Evolutionary conservation across 1,140 invertebrate species (phyloP).

Genomic region (Lerema accius): DNA sequence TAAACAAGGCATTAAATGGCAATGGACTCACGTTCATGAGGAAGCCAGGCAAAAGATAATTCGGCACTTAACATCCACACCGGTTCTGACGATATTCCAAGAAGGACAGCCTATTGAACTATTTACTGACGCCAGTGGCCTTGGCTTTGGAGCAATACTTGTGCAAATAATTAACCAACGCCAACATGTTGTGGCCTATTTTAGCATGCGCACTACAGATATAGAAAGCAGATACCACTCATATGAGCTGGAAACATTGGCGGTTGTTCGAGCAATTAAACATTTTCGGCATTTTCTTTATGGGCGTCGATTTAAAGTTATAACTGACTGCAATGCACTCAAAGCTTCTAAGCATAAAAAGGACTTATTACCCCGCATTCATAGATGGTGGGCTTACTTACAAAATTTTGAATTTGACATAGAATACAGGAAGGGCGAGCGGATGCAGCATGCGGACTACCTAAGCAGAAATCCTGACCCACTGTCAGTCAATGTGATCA

Average conservation of each 20-base stretch:
- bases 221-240: slow-evolving; percentile 68
- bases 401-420: slow-evolving; percentile 39
- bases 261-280: slow-evolving; percentile 34
- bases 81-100: slow-evolving; percentile 34
- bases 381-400: slow-evolving; percentile 41
- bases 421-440: slow-evolving; percentile 38
- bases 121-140: slow-evolving; percentile 35
- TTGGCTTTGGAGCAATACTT: slow-evolving; percentile 33
- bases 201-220: slow-evolving; percentile 60
- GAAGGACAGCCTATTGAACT: slow-evolving; percentile 28
- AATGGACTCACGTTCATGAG: slow-evolving; percentile 33
- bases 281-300: slow-evolving; percentile 39
- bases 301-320: slow-evolving; percentile 37
- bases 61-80: slow-evolving; percentile 43
- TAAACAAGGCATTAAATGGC: slow-evolving; percentile 23
- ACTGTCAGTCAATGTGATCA: slow-evolving; percentile 20
- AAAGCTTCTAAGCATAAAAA: slow-evolving; percentile 37
- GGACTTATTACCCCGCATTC: slow-evolving; percentile 29
- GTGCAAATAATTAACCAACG: slow-evolving; percentile 15
- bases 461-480: slow-evolving; percentile 40
- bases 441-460: slow-evolving; percentile 41
- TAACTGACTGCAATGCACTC: slow-evolving; percentile 38
- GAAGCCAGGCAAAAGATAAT: slow-evolving; percentile 24
- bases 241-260: slow-evolving; percentile 75
- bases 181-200: slow-evolving; percentile 52